Conservation (phyloP, 1,140 invertebrate species). For the Heliothis subflexa region DNA sequence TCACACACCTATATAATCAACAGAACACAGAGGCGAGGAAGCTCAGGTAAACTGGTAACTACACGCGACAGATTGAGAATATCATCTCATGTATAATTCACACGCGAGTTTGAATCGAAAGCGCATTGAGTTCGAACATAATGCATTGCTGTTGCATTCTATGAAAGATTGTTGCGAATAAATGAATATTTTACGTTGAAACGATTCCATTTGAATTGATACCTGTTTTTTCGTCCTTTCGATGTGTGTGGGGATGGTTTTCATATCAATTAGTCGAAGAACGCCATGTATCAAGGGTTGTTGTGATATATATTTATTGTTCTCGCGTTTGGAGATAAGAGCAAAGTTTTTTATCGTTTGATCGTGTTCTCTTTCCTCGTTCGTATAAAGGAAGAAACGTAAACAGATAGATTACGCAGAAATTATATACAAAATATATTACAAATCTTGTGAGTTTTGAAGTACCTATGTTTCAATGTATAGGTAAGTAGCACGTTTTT, state of each 20-base stretch:
- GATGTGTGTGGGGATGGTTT: neutral
- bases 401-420: neutral
- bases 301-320: slow-evolving; percentile 7
- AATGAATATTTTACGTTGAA: slow-evolving; percentile 56
- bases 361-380: neutral
- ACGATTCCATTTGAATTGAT: slow-evolving; percentile 24
- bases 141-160: slow-evolving; percentile 66
- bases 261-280: slow-evolving; percentile 5
- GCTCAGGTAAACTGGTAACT: slow-evolving; percentile 52
- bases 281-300: slow-evolving; percentile 1
- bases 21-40: neutral
- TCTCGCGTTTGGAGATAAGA: neutral
- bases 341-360: slow-evolving; percentile 18
- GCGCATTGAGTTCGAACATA: slow-evolving; percentile 59
- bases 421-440: too few species aligned
- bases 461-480: too few species aligned
- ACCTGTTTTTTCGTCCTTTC: neutral
- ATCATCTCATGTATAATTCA: slow-evolving; percentile 74
- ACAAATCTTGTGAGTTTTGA: too few species aligned
- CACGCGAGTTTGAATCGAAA: slow-evolving; percentile 64
- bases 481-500: too few species aligned
- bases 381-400: neutral
- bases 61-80: slow-evolving; percentile 66
- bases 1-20: neutral
- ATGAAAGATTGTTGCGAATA: slow-evolving; percentile 67